These are phyloP conservation scores for Eupithecia tripunctaria DNA, from an alignment of 2,888 invertebrate genomes.

Conservation along the genomic window DNA sequence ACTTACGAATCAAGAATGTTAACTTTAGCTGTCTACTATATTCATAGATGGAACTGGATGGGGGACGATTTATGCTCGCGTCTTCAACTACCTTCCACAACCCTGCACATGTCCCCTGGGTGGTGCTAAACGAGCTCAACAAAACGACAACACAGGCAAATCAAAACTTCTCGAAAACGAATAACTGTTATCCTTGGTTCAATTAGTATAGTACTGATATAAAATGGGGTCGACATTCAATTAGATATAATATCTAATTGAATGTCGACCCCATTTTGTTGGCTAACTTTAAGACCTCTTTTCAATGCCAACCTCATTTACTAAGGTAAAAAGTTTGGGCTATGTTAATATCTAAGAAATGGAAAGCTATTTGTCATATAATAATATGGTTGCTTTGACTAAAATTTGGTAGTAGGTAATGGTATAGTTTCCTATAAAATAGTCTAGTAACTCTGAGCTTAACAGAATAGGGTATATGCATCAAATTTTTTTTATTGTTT, in stretches of 20 bases:
- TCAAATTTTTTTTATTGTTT: too few species aligned
- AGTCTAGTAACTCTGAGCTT: not conserved
- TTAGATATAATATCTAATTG: not conserved
- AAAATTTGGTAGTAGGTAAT: not conserved
- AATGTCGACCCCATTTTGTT: too few species aligned
- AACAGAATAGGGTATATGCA: too few species aligned
- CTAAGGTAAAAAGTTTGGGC: not conserved
- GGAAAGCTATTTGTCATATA: not conserved
- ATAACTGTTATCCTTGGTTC: not conserved
- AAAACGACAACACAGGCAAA: too few species aligned
- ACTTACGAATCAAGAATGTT: not conserved
- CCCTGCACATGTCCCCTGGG: too few species aligned
- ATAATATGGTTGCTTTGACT: not conserved
- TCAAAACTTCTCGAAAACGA: too few species aligned
- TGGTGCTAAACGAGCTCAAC: too few species aligned
- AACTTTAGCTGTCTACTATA: not conserved
- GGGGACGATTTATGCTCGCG: too few species aligned
- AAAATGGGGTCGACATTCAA: slow-evolving; percentile 4
- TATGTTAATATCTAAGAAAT: not conserved
- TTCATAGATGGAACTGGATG: too few species aligned
- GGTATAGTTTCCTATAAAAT: not conserved
- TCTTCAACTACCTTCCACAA: too few species aligned
- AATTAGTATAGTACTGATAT: not conserved
- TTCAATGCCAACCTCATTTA: too few species aligned
- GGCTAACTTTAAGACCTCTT: too few species aligned